phyloP scores from a whole-genome alignment of 2,113 vertebrate genomes.

The Engraulis encrasicolus region DNA sequence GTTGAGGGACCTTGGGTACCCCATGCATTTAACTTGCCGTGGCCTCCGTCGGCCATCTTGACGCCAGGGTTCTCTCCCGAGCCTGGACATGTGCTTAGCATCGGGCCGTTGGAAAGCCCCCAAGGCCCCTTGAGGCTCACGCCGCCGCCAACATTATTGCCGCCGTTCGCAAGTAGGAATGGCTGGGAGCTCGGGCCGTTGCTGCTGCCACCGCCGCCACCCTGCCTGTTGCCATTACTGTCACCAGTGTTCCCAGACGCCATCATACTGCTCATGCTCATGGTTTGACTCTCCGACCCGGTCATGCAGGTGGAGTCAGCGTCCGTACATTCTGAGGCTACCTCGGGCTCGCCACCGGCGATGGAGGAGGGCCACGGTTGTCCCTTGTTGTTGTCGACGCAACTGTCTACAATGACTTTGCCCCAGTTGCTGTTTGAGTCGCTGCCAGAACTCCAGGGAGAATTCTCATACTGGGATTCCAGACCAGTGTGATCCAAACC shows the following conservation, averaged over 20 bases:
- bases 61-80: constrained; percentile 80
- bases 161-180: constrained; percentile 84
- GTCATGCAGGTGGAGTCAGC: constrained; percentile 91
- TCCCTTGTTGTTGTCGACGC: constrained; percentile 86
- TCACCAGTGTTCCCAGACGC: constrained; percentile 77
- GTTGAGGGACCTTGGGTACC: constrained; percentile 84
- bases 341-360: constrained; percentile 86
- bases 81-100: constrained; percentile 87
- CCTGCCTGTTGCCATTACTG: constrained; percentile 82
- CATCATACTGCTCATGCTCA: constrained; percentile 82
- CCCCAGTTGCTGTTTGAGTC: constrained; percentile 92
- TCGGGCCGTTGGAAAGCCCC: constrained; percentile 77
- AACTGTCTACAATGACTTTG: constrained; percentile 89
- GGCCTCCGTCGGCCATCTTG: constrained; percentile 80
- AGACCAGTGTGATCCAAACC: constrained; percentile 90
- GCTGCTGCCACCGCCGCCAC: constrained; percentile 70
- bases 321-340: constrained; percentile 93
- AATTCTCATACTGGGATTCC: constrained; percentile 95
- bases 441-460: constrained; percentile 87
- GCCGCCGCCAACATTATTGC: constrained; percentile 92
- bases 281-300: constrained; percentile 89
- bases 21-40: constrained; percentile 83
- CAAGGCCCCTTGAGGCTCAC: constrained; percentile 81
- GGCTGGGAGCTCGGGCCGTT: too few relatives aligned
- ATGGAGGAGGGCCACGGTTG: constrained; percentile 85